These are phyloP conservation scores for Eledone cirrhosa DNA, from an alignment of 2,888 invertebrate species.

Conservation along the genomic window DNA sequence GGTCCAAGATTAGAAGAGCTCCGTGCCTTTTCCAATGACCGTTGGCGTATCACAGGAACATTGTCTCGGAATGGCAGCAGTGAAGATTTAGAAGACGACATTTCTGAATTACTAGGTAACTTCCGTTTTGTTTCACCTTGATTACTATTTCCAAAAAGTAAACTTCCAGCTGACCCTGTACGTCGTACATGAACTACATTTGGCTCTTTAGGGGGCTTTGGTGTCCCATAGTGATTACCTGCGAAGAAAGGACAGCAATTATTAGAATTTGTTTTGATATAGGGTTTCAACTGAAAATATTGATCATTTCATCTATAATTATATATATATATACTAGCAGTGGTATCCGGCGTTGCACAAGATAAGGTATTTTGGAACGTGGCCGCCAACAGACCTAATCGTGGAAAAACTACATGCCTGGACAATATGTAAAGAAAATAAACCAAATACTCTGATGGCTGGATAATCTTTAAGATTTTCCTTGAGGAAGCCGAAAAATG, in stretches of 20 bases:
- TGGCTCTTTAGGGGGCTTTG: constrained; percentile 69
- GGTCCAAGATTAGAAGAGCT: constrained; percentile 76
- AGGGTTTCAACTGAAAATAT: too few species aligned
- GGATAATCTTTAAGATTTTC: too few species aligned
- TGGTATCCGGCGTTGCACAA: too few species aligned
- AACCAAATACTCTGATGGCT: too few species aligned
- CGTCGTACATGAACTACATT: constrained; percentile 52
- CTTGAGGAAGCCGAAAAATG: too few species aligned
- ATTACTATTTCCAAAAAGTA: constrained; percentile 69
- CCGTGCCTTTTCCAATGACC: constrained; percentile 57
- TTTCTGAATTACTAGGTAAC: constrained; percentile 72
- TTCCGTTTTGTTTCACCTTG: constrained; percentile 69
- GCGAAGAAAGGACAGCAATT: not conserved
- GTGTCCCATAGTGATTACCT: constrained; percentile 74
- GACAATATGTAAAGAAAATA: too few species aligned
- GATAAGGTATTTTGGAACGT: too few species aligned
- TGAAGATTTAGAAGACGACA: constrained; percentile 62
- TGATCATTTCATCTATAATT: too few species aligned
- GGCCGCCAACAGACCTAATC: too few species aligned
- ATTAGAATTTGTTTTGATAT: too few species aligned
- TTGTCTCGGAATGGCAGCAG: constrained; percentile 46
- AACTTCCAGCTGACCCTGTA: constrained; percentile 57
- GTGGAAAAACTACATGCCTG: too few species aligned
- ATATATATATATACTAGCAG: too few species aligned
- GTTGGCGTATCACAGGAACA: constrained; percentile 48